Percentiles rank a stretch among this genome's conserved stretches.
phyloP scores from a whole-genome alignment of 2,888 invertebrate species.

The Clivina fossor region DNA sequence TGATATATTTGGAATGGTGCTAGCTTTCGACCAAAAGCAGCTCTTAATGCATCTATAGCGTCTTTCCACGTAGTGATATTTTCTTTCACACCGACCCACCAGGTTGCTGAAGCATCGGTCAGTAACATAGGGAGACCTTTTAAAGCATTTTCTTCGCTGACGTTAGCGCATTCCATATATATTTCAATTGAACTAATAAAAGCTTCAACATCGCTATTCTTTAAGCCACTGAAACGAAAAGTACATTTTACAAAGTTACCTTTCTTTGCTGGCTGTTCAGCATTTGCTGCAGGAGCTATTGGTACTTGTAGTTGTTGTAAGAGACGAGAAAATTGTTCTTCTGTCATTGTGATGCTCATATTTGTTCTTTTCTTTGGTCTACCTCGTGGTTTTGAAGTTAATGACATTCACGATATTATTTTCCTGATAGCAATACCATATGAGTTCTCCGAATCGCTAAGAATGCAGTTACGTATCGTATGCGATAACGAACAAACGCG shows the following conservation, averaged over 20 bases:
- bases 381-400: neutral
- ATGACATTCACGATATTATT: slow-evolving; percentile 1
- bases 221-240: neutral
- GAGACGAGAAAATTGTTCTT: neutral
- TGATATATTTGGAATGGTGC: slow-evolving; percentile 37
- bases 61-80: slow-evolving; percentile 27
- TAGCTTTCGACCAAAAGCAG: slow-evolving; percentile 34
- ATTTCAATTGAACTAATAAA: neutral
- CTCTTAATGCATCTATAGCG: slow-evolving; percentile 28
- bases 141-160: slow-evolving; percentile 35
- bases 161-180: slow-evolving; percentile 26
- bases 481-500: no score
- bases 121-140: slow-evolving; percentile 33
- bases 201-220: neutral
- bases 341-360: neutral
- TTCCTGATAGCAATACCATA: no score
- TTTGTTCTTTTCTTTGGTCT: neutral
- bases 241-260: neutral
- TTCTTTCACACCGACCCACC: slow-evolving; percentile 35
- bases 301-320: neutral
- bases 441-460: no score
- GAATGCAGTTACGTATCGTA: no score
- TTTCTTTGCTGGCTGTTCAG: neutral
- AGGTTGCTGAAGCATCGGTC: slow-evolving; percentile 26
- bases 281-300: neutral